A percentile compares a stretch with the other conserved stretches of the same genome.
phyloP scores from a whole-genome alignment of 1,140 invertebrate genomes.

The Archegozetes longisetosus region DNA sequence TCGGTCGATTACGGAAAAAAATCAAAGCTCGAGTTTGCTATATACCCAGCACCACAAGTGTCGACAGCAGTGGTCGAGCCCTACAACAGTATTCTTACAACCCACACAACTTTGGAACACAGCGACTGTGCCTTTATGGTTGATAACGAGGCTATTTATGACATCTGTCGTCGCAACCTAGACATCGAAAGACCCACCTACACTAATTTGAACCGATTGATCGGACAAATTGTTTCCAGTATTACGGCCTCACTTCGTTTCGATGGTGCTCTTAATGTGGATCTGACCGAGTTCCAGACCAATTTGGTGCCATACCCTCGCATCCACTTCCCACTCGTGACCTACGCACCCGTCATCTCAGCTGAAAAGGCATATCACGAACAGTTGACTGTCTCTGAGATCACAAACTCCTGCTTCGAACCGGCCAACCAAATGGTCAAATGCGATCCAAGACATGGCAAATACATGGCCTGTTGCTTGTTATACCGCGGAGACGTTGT shows the following conservation, averaged over 20 bases:
- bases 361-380: slow-evolving; percentile 70
- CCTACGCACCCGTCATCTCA: slow-evolving; percentile 67
- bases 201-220: slow-evolving; percentile 37
- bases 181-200: slow-evolving; percentile 44
- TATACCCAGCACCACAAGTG: slow-evolving; percentile 61
- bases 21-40: slow-evolving; percentile 53
- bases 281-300: slow-evolving; percentile 49
- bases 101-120: slow-evolving; percentile 58
- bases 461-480: slow-evolving; percentile 64
- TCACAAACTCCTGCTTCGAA: slow-evolving; percentile 64
- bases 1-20: slow-evolving; percentile 50
- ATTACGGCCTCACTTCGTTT: slow-evolving; percentile 49
- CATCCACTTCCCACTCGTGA: slow-evolving; percentile 48
- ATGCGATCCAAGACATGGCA: slow-evolving; percentile 33
- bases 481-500: slow-evolving; percentile 57
- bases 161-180: slow-evolving; percentile 46
- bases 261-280: slow-evolving; percentile 51
- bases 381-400: slow-evolving; percentile 57
- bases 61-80: slow-evolving; percentile 64
- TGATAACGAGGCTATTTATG: slow-evolving; percentile 55
- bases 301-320: slow-evolving; percentile 49
- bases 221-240: slow-evolving; percentile 40
- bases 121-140: slow-evolving; percentile 61
- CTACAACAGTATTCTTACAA: slow-evolving; percentile 66
- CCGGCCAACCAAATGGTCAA: slow-evolving; percentile 71